Conservation (phyloP, 2,797 vertebrate genomes). For the Ambastaia sidthimunki region DNA sequence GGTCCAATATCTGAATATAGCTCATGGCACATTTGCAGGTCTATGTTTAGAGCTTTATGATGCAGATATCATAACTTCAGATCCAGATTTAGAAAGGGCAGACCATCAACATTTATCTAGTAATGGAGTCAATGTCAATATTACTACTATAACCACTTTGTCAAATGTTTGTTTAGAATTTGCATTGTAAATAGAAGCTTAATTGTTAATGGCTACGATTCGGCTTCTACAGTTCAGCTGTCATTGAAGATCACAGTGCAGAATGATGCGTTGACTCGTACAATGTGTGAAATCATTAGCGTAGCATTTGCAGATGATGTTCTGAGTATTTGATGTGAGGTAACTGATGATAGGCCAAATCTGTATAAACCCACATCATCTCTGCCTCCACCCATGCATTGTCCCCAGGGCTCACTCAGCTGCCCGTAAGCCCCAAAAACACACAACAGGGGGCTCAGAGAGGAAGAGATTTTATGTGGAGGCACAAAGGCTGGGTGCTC, state of each 20-base stretch:
- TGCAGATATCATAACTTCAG: conserved; percentile 1
- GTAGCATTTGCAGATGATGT: background rate
- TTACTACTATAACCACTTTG: conserved; percentile 9
- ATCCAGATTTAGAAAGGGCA: conserved; percentile 11
- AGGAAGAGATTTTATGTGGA: conserved; percentile 45
- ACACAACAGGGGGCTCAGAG: conserved; percentile 29
- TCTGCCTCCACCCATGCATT: conserved; percentile 34
- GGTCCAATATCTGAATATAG: conserved; percentile 32
- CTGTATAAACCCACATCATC: conserved; percentile 15
- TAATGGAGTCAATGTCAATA: conserved; percentile 16
- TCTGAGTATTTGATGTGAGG: conserved; percentile 38
- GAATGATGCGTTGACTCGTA: background rate
- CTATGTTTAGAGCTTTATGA: conserved; percentile 47
- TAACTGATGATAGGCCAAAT: conserved; percentile 24
- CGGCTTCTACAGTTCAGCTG: background rate
- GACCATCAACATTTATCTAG: conserved; percentile 30
- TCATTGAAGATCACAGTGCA: background rate
- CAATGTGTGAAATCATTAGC: background rate
- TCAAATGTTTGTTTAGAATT: background rate
- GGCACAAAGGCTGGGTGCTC: conserved; percentile 50
- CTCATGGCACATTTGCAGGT: conserved; percentile 36
- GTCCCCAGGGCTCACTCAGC: conserved; percentile 36
- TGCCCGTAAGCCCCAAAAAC: conserved; percentile 36
- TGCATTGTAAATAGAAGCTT: background rate
- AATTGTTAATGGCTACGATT: background rate